Evolutionary conservation across 2,888 invertebrate species (phyloP), one percentile per base, ranked within the genome.

Genomic region (Glyphotaelius pellucidus): DNA sequence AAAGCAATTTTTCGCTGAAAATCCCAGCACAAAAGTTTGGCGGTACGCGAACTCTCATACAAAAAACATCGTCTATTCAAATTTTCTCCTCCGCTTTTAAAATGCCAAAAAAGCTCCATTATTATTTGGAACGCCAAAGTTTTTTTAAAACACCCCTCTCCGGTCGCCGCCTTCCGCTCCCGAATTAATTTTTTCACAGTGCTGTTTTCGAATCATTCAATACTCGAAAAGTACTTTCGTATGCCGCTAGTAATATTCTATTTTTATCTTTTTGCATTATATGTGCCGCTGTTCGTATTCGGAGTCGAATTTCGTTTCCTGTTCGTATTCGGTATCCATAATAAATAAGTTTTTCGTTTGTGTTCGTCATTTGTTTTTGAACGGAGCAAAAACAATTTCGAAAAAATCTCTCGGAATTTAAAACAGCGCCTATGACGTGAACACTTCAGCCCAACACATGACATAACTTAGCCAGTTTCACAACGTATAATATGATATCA

Each of bases 81-180:
- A 93, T 91, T 92, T 93, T 89, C 92, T 92, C 92, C 92, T 93
- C 91, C 93, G 93, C 91, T 93, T 93, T 93, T 92, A 90, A 93
- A 93, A 93, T 93, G 93, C 93, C 93, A 93, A 93, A 93, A 52
- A 92, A 80, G 86, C 91, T 92, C 90, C 92, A 93, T 93, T 93
- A 92, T 93, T 93, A 92, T 92, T 92, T 86, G 88, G 84, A 83
- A 90, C 84, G 90, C 88, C 52, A 88, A 88, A 91, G 87, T 90
- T 81, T 83, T 87, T 92, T 31, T 38, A 67, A 89, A 52, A 67
- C 87, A 15, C 81, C 85, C 84, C 90, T 35, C 90, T 32, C 47
- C 32, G 25, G 52, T 30, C 31, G 30, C 85, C 90, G 80, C 81
- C 81, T 80, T 79, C 92, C 83, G 83, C 85, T 84, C 84, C 19